Evolutionary conservation across 2,113 vertebrate genomes (phyloP), one percentile per base, ranked within the genome.

Genomic region (Hymenochirus boettgeri): DNA sequence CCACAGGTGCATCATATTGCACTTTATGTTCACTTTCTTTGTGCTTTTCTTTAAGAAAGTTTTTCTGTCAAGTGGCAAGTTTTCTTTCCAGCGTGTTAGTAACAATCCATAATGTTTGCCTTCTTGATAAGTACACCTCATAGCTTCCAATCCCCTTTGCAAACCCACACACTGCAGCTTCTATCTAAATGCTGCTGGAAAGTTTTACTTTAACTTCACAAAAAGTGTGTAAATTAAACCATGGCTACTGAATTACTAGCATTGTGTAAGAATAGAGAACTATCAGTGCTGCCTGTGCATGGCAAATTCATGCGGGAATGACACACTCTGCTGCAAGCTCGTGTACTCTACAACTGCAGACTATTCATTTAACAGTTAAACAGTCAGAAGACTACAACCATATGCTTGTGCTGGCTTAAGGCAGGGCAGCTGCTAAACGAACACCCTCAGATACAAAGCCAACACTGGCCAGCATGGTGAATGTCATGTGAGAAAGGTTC

Each of bases 401-500:
- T 74, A 82, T 75, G 82, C 78, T 78, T 83, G 79, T 33, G 33
- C 70, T 71, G 63, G 61, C 64, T 76, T 71, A 75, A 65, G 74
- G 26, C 71, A 75, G 55, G 72, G 72, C 75, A 77, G 76, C 71
- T 57, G 72, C 71, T 3, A 71, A 57, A 72, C 74, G 79, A 82
- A 83, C 65, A 74, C 82, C 82, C 75, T 83, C 73, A 70, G 73
- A 76, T 73, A 78, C 83, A 84, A 84, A 84, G 81, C 80, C 79
- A 84, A 82, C 81, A 69, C 75, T 79, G 85, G 83, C 73, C 83
- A 81, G 17, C 70, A 74, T 82, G 83, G 82, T 80, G 75, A 79
- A 61, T 74, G 76, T 88, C 88, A 88, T 84, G 83, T 89, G 87
- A 87, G 78, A 77, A 70, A 81, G 78, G 59, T 70, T 89, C 86